A percentile compares a stretch with the other conserved stretches of the same genome.
phyloP scores from a whole-genome alignment of 2,797 vertebrate species.

The Xenops minutus region DNA sequence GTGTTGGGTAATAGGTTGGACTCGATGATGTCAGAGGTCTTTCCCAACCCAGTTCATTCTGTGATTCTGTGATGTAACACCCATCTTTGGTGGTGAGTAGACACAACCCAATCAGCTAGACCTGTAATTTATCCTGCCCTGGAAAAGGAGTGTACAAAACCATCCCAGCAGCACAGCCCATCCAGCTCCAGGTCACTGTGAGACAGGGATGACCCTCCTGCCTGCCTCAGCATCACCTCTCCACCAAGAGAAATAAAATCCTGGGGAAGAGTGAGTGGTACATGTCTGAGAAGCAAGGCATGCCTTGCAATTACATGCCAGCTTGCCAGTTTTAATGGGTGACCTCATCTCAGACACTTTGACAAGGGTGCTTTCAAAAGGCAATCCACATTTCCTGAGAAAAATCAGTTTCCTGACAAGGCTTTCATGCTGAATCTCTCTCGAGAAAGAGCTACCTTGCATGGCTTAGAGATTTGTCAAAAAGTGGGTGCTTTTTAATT shows the following conservation, averaged over 20 bases:
- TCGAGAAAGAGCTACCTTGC: neutral
- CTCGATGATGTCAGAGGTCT: too few relatives aligned
- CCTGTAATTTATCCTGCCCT: neutral
- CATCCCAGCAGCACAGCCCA: neutral
- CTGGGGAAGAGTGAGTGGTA: neutral
- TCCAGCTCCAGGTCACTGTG: rapidly evolving
- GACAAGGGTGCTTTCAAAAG: neutral
- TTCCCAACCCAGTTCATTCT: neutral
- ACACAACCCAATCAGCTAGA: neutral
- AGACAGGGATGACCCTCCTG: neutral
- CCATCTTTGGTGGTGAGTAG: neutral
- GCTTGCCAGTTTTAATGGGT: neutral
- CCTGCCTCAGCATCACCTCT: neutral
- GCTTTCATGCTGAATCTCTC: neutral
- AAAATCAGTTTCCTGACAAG: neutral
- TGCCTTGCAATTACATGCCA: neutral
- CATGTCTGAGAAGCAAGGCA: neutral
- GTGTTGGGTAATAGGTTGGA: too few relatives aligned
- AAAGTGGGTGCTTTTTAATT: neutral
- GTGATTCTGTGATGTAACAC: neutral
- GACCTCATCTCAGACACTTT: neutral
- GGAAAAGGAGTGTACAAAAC: neutral
- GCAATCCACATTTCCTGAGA: neutral
- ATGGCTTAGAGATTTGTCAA: neutral
- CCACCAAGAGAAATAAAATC: neutral